Base-by-base conservation (phyloP, 2,888 invertebrate genomes). In the Suillia variegata region DNA sequence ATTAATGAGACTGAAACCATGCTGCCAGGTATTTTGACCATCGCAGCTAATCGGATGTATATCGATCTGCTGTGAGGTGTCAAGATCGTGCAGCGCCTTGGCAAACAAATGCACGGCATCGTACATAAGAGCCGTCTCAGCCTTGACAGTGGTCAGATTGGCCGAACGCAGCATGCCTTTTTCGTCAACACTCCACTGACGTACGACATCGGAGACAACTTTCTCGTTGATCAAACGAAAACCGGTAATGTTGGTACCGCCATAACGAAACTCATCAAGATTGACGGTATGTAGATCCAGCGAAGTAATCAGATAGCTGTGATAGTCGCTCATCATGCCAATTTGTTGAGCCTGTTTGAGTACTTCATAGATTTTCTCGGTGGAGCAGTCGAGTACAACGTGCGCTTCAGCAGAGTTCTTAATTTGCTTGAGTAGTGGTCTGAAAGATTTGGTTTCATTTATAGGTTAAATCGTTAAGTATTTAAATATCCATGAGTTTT, bases 271-370 rank as follows among this genome's bases (percentile, higher is more conserved):
- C 81, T 95, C 94, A 75, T 94, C 94, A 74, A 97, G 84, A 83
- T 96, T 92, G 33, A 98, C 89, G 57, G 93, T 94, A 75, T 96
- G 93, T 64, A 97, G 85, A 82, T 96, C 96, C 85, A 97, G 82
- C 2, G 95, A 94, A 1, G 96, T 96, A 68, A 96, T 91, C 71
- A 97, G 87, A 79, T 94, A 97, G 82, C 94, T 94, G 82, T 96
- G 95, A 79, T 95, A 93, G 79, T 94, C 94, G 66, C 94, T 95
- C 92, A 97, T 95, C 93, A 97, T 94, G 65, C 96, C 96, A 68
- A 97, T 93, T 84, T 96, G 95, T 82, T 96, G 94, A 10, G 96
- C 96, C 82, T 96, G 95, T 76, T 94, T 94, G 59, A 96, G 83
- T 20, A 96, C 92, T 71, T 91, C 89, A 75, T 92, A 88, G 66